Base-by-base conservation (phyloP, 2,888 invertebrate genomes). In the Dexiosoma caninum region DNA sequence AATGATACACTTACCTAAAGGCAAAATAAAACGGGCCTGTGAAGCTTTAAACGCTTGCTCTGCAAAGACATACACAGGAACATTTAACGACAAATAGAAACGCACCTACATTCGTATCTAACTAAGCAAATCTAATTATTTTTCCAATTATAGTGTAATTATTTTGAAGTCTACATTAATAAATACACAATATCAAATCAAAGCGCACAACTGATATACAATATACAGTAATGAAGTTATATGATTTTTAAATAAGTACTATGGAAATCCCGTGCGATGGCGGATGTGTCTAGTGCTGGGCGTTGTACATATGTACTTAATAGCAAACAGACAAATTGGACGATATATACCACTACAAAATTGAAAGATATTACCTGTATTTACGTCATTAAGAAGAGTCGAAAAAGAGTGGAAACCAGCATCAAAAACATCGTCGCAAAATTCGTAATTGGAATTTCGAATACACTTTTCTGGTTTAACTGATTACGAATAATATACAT, bases 331-430 rank as follows among this genome's bases (percentile, higher is more conserved):
- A n/a, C 40, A 75, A 19, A 46, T 66, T 21, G 23, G 12, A 42
- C 21, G 32, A n/a, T 27, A 8, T 53, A 23, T 16, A 37, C 16
- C 9, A 14, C n/a, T 16, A 57, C 3, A 32, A 1, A 40, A 12
- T 14, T n/a, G 21, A 55, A 62, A 46, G n/a, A 62, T 8, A 83
- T 85, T 89, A 95, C 95, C 96, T 92, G 97, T 96, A 91, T 98
- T 98, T 69, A 98, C 93, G 92, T 99, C 98, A 90, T 97, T 93
- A 85, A 99, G 98, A 85, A 99, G 93, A 27, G 97, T 97, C 37
- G 98, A 97, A 23, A 74, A 74, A 14, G 40, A 30, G 32, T 69
- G 35, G 21, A 98, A 98, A 51, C 98, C 98, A 55, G 98, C 98
- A 87, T 96, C 95, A 84, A 98, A 92, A 70, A 99, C 93, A 91